Conservation (phyloP, 2,113 vertebrate genomes). For the Sprattus sprattus region DNA sequence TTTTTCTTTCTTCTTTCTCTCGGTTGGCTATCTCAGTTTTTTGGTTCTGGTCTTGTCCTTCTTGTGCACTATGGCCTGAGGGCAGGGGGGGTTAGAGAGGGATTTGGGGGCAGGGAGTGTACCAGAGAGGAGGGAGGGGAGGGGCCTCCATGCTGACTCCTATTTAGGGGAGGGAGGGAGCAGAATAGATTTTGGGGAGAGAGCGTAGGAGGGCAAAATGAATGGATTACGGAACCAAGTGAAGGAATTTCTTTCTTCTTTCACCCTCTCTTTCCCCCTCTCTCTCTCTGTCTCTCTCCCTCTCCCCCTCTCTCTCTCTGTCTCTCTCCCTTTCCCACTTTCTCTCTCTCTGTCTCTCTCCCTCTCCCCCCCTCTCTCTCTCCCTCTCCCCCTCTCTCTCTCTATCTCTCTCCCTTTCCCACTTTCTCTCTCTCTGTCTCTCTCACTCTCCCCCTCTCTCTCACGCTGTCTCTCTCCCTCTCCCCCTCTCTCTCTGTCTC, state of each 20-base stretch:
- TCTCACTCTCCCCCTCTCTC: too few species aligned
- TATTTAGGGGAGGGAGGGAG: not conserved
- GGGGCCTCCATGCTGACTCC: constrained; percentile 27
- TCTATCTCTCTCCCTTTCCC: not conserved
- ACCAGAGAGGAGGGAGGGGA: not conserved
- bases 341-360: not conserved
- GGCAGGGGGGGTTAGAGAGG: not conserved
- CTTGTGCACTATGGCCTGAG: not conserved
- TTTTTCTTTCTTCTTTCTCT: not conserved
- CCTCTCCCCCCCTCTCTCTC: not conserved
- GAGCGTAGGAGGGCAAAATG: constrained; percentile 24
- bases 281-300: not conserved
- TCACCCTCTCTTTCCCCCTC: not conserved
- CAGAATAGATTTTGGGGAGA: constrained; percentile 23
- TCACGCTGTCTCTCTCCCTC: not conserved
- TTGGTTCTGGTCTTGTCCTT: not conserved
- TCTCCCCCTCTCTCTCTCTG: not conserved
- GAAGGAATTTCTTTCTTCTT: constrained; percentile 36
- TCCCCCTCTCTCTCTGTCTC: not conserved
- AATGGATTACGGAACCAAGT: constrained; percentile 43
- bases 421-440: not conserved
- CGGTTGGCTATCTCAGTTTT: not conserved
- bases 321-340: not conserved
- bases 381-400: too few species aligned
- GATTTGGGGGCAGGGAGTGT: not conserved